Percentiles rank a stretch among this genome's conserved stretches.
phyloP scores from a whole-genome alignment of 2,888 invertebrate genomes.

The Scaptomyza polygonia region DNA sequence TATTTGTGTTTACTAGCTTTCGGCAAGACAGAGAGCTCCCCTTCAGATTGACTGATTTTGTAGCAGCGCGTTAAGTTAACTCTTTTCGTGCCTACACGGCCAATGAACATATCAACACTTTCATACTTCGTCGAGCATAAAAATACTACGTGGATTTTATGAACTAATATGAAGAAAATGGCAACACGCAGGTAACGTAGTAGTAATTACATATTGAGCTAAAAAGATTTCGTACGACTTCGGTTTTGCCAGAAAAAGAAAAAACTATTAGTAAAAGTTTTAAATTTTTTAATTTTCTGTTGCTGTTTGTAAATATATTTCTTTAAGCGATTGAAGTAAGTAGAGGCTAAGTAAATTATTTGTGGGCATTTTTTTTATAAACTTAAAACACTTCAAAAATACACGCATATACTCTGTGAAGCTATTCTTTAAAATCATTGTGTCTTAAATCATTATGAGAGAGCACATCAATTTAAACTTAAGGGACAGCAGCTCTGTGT shows the following conservation, averaged over 20 bases:
- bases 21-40: too few relatives aligned
- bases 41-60: neutral
- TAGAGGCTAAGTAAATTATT: too few relatives aligned
- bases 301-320: neutral
- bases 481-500: neutral
- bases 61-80: conserved; percentile 26
- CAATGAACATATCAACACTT: conserved; percentile 43
- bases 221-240: neutral
- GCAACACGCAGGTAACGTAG: neutral
- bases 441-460: neutral
- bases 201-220: neutral
- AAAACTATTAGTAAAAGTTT: neutral
- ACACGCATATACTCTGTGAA: too few relatives aligned
- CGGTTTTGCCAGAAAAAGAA: neutral
- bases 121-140: conserved; percentile 69
- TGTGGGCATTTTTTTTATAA: too few relatives aligned
- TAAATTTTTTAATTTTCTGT: neutral
- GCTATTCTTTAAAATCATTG: neutral
- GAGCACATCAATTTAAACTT: neutral
- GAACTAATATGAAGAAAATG: conserved; percentile 1
- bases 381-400: too few relatives aligned
- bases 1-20: too few relatives aligned
- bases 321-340: too few relatives aligned
- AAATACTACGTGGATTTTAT: conserved; percentile 29
- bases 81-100: conserved; percentile 21